These are phyloP conservation scores for Pteruthius melanotis DNA, from an alignment of 2,113 vertebrate species.

Conservation along the genomic window DNA sequence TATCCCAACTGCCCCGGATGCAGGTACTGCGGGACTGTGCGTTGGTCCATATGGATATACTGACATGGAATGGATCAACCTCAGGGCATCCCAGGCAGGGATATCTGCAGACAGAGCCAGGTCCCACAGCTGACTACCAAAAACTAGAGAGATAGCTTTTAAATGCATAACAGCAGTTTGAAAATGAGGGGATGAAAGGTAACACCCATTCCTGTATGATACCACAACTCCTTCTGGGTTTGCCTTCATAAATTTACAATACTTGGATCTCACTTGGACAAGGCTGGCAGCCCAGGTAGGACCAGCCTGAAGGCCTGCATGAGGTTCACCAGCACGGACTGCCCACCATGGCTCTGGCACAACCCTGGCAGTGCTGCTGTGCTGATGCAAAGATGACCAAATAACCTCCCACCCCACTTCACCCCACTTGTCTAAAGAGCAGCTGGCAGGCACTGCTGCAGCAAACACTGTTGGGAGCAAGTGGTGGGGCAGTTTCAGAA, in stretches of 20 bases:
- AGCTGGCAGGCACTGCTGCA: not conserved
- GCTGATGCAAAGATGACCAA: not conserved
- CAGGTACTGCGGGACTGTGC: not conserved
- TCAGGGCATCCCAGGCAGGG: not conserved
- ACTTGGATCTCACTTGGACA: not conserved
- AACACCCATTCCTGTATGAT: not conserved
- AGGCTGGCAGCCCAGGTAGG: not conserved
- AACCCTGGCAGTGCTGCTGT: not conserved
- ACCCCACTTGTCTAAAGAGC: accelerated
- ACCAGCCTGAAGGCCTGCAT: not conserved
- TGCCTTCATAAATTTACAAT: not conserved
- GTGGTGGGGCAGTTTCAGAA: not conserved
- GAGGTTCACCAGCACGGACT: not conserved
- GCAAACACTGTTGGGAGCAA: not conserved
- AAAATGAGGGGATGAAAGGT: not conserved
- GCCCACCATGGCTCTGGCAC: not conserved
- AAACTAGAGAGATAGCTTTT: not conserved
- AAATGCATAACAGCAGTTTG: not conserved
- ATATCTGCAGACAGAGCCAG: not conserved
- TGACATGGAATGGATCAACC: not conserved
- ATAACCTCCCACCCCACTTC: no score
- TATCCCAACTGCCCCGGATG: not conserved
- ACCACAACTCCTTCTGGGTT: not conserved
- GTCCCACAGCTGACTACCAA: not conserved
- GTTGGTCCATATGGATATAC: not conserved